Conservation (phyloP, 2,888 invertebrate genomes). For the Yponomeuta evonymella region DNA sequence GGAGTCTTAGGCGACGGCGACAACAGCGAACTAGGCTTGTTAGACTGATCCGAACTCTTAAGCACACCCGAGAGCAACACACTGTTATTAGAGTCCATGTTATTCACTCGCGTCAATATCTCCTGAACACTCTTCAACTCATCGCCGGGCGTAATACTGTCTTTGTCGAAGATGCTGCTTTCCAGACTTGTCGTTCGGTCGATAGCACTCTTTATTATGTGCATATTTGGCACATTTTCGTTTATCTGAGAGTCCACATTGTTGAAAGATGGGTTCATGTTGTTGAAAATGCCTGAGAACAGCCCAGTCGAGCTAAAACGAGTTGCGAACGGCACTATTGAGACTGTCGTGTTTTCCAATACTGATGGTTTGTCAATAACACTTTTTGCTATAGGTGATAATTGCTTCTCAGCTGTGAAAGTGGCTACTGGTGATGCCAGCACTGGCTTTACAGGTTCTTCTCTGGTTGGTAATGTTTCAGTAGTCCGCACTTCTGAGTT, state of each 20-base stretch:
- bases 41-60: conserved; percentile 38
- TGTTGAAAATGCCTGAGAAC: conserved; percentile 65
- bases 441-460: conserved; percentile 41
- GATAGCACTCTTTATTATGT: conserved; percentile 71
- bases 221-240: conserved; percentile 64
- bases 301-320: conserved; percentile 61
- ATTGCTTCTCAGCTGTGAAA: neutral
- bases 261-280: conserved; percentile 53
- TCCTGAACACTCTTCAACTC: conserved; percentile 68
- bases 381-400: neutral
- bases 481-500: neutral
- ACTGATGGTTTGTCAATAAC: conserved; percentile 42
- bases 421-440: conserved; percentile 21
- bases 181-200: conserved; percentile 70
- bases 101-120: conserved; percentile 68
- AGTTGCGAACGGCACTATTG: conserved; percentile 50
- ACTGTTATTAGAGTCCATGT: conserved; percentile 72
- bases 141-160: conserved; percentile 54
- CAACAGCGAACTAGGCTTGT: conserved; percentile 34
- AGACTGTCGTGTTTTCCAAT: conserved; percentile 41
- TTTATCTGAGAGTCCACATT: conserved; percentile 44
- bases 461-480: neutral
- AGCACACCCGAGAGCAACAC: conserved; percentile 67
- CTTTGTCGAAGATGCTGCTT: conserved; percentile 60
- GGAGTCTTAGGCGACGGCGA: conserved; percentile 32